Percentiles rank a stretch among this genome's conserved stretches.
Conservation (phyloP, 2,113 vertebrate genomes). For the Leptocoma aspasia region DNA sequence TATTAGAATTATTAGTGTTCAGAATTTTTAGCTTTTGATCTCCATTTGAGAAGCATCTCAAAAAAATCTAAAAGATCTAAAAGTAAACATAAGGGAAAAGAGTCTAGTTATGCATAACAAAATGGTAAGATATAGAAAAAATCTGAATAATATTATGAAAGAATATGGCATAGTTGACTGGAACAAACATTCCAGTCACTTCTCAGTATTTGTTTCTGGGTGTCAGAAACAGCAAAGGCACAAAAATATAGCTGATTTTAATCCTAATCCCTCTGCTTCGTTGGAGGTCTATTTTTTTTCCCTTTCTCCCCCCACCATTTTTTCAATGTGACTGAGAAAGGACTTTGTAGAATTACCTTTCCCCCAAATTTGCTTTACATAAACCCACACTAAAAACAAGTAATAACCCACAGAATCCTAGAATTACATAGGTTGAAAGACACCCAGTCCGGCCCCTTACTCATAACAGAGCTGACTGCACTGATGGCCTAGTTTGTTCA, state of each 20-base stretch:
- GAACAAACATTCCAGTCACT: not conserved
- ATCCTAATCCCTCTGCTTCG: not conserved
- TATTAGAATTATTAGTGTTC: not conserved
- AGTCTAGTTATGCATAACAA: not conserved
- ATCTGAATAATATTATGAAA: not conserved
- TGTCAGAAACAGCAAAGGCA: not conserved
- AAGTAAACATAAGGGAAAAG: not conserved
- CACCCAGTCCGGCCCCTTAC: not conserved
- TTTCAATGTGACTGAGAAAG: not conserved
- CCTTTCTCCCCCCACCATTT: no score
- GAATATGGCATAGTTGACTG: not conserved
- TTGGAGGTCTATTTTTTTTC: rapidly evolving
- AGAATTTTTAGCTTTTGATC: not conserved
- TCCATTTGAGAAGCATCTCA: not conserved
- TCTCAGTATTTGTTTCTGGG: not conserved
- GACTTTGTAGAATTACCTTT: not conserved
- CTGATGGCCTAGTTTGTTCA: not conserved
- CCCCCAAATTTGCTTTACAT: not conserved
- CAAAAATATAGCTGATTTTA: not conserved
- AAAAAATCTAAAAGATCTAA: not conserved
- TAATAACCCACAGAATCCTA: not conserved
- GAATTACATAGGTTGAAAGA: not conserved
- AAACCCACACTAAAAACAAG: not conserved
- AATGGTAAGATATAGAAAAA: not conserved
- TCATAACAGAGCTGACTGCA: not conserved